Evolutionary conservation across 2,797 vertebrate genomes (phyloP), one percentile per base, ranked within the genome.

Genomic region (Capromys pilorides): DNA sequence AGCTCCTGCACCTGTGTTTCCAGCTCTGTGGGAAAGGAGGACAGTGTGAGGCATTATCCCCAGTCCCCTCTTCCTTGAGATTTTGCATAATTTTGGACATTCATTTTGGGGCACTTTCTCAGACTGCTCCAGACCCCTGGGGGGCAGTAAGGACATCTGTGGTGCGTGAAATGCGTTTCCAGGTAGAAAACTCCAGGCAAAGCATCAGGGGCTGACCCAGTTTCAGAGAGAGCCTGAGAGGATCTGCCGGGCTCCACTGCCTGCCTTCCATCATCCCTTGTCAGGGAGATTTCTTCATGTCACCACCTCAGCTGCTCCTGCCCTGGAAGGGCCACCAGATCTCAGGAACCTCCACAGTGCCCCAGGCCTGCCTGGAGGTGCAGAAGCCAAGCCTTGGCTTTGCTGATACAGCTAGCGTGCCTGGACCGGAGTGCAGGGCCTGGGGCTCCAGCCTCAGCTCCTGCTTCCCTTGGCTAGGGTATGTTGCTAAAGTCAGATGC

Each of bases 171-270:
- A 94, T 85, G 59, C 95, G 79, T 80, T 4, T 26, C 84, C 93
- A 96, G 96, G 79, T 96, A 96, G 97, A 96, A 97, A 97, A 94
- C 90, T 93, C 96, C 82, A 89, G 82, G 96, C 67, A 62, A 93
- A 85, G 79, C 62, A 0, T 11, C 9, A 4, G 16, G 26, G 85
- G 78, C 45, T 94, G 91, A 93, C 95, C 96, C 81, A 89, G 73
- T 91, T 97, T 95, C 67, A 66, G 79, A 39, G 69, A 77, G 94
- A 51, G 57, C 66, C 14, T 0, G 8, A 5, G 85, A 91, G 45
- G 86, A 77, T 73, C 31, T 73, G 54, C 66, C 57, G 86, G 36
- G 59, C 82, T 80, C 26, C 78, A 71, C 69, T 62, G 4, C 64
- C 41, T 5, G 0, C 73, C 59, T 54, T 45, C 73, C 33, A 9